A percentile compares a stretch with the other conserved stretches of the same genome.
These are phyloP conservation scores for Fragum fragum DNA, from an alignment of 2,888 invertebrate species.

Conservation along the genomic window DNA sequence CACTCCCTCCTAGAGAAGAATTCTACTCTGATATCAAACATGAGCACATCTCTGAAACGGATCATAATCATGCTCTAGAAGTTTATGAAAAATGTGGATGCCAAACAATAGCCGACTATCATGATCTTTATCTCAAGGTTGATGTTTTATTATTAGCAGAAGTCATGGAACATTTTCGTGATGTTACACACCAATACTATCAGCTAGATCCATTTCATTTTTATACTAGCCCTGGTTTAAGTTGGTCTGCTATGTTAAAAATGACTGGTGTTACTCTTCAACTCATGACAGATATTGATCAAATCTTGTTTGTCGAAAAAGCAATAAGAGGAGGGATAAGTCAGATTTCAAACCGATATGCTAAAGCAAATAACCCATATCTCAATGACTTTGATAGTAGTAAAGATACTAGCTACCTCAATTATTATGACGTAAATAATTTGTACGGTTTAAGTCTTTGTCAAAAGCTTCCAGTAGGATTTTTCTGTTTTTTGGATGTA, in stretches of 20 bases:
- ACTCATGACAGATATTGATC: conserved; percentile 55
- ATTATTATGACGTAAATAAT: conserved; percentile 36
- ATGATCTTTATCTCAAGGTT: conserved; percentile 49
- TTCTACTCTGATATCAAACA: conserved; percentile 44
- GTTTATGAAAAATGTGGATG: conserved; percentile 28
- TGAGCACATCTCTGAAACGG: conserved; percentile 32
- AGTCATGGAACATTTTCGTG: conserved; percentile 49
- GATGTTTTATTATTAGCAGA: conserved; percentile 55
- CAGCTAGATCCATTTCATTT: conserved; percentile 77
- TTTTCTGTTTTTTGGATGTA: conserved; percentile 70
- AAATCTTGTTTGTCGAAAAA: conserved; percentile 56
- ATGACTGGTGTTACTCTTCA: conserved; percentile 43
- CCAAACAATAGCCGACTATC: conserved; percentile 50
- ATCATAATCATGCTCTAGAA: conserved; percentile 43
- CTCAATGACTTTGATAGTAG: neutral
- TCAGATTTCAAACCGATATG: conserved; percentile 37
- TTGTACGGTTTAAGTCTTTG: conserved; percentile 67
- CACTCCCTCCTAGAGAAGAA: conserved; percentile 35
- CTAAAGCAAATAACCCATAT: conserved; percentile 59
- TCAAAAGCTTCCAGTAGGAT: conserved; percentile 74
- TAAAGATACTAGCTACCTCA: neutral
- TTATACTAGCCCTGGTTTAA: conserved; percentile 78
- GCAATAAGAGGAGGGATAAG: conserved; percentile 56
- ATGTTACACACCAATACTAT: conserved; percentile 59
- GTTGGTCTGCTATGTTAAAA: conserved; percentile 57